Base-by-base conservation (phyloP, 2,888 invertebrate genomes). In the Acleris sparsana region DNA sequence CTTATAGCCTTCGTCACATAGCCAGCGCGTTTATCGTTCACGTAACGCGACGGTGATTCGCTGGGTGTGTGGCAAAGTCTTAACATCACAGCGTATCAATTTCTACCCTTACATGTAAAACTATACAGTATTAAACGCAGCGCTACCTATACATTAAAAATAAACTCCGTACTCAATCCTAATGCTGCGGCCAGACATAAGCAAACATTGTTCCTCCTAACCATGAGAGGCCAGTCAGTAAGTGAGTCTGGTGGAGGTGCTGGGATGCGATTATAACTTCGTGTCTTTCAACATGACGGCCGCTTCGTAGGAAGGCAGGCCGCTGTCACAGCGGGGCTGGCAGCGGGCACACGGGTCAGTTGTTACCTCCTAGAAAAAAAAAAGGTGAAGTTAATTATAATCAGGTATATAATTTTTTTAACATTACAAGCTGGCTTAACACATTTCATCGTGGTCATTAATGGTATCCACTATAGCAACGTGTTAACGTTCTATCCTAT, bases 291-390 rank as follows among this genome's bases (percentile, higher is more conserved):
- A 85, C 74, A 93, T 83, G 4, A 95, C 89, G 0, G 95, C 95
- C 1, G 94, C 94, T 76, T 95, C 95, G 84, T 95, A 95, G 0
- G 94, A 93, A 0, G 95, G 95, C 60, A 95, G 84, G 0, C 91
- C 95, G 66, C 72, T 71, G 73, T 88, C 85, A 57, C 74, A 48
- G n/a, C 77, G 73, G 13, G 67, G 68, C 1, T 75, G 74, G 71
- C 87, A 87, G 18, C 76, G 80, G 1, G 74, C 71, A 68, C 86
- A 87, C 1, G 84, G 77, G 58, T 88, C 86, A 1, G 83, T 76
- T 5, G 85, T 73, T 71, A 87, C 84, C 69, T 87, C 89, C 92
- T 92, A 84, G 49, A 84, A 82, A 61, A 46, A n/a, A 46, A n/a
- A n/a, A n/a, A n/a, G n/a, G n/a, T n/a, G 0, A n/a, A 17, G 2